Evolutionary conservation across 1,140 invertebrate genomes (phyloP).

Genomic region (Bradynema listronoti): DNA sequence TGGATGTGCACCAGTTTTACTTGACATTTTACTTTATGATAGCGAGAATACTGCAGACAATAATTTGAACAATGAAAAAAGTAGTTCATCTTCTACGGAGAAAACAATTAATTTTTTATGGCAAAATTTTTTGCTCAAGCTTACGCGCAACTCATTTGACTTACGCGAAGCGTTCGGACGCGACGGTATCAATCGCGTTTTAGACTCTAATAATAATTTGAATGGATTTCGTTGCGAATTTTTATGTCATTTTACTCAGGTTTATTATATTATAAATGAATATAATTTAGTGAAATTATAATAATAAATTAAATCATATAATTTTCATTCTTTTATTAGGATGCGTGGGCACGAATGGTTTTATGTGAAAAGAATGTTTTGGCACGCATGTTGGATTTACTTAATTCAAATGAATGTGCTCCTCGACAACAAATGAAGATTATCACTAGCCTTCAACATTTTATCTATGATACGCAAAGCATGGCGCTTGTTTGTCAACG

Average conservation of each 20-base stretch:
- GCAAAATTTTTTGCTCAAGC: slow-evolving; percentile 14
- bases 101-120: slow-evolving; percentile 3
- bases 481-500: slow-evolving; percentile 19
- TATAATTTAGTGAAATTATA: not conserved
- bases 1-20: slow-evolving; percentile 3
- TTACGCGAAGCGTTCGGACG: slow-evolving; percentile 27
- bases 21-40: slow-evolving; percentile 15
- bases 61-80: not conserved
- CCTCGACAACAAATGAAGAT: slow-evolving; percentile 15
- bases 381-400: slow-evolving; percentile 12
- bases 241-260: slow-evolving; percentile 25
- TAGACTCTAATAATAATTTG: not conserved
- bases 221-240: slow-evolving; percentile 14
- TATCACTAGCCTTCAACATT: slow-evolving; percentile 16
- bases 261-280: not conserved
- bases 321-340: slow-evolving; percentile 24
- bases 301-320: too few species aligned
- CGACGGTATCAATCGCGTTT: slow-evolving; percentile 8
- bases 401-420: not conserved
- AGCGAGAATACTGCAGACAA: slow-evolving; percentile 8
- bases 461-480: slow-evolving; percentile 16
- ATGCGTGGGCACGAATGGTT: slow-evolving; percentile 19
- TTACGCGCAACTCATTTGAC: slow-evolving; percentile 27
- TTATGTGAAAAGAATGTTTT: slow-evolving; percentile 14
- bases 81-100: not conserved